phyloP scores from a whole-genome alignment of 2,888 invertebrate genomes.

The Lochmaea crataegi region DNA sequence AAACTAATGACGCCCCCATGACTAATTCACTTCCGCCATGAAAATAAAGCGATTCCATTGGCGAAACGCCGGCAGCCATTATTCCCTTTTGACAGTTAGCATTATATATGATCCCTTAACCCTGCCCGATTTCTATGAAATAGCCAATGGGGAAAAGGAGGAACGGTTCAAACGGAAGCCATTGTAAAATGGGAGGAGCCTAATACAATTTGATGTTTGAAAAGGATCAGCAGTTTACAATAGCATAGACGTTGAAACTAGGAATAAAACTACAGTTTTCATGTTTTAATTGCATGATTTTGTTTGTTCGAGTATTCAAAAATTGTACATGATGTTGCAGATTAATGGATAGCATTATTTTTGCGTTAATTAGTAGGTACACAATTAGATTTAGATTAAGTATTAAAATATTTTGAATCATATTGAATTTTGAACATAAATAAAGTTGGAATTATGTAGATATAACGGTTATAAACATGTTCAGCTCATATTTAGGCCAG shows the following conservation, averaged over 20 bases:
- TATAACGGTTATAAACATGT: too few relatives aligned
- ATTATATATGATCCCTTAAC: conserved; percentile 59
- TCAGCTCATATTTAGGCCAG: too few relatives aligned
- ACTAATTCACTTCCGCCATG: conserved; percentile 50
- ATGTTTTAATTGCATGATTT: conserved; percentile 52
- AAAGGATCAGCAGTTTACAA: conserved; percentile 28
- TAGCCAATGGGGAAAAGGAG: conserved; percentile 57
- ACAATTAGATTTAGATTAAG: too few relatives aligned
- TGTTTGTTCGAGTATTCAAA: conserved; percentile 10
- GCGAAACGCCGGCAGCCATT: conserved; percentile 66
- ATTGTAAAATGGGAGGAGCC: conserved; percentile 62
- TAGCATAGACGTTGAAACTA: conserved; percentile 25
- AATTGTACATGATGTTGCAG: background rate
- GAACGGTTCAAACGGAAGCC: conserved; percentile 56
- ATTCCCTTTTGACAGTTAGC: conserved; percentile 62
- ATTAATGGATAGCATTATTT: background rate
- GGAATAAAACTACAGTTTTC: conserved; percentile 50
- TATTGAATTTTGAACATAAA: background rate
- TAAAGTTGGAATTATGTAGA: background rate
- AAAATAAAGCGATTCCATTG: conserved; percentile 61
- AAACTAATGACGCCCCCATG: conserved; percentile 43
- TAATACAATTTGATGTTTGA: conserved; percentile 48
- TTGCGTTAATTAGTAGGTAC: background rate
- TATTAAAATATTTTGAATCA: background rate
- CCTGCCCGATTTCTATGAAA: conserved; percentile 56